These are phyloP conservation scores for Schizopygopsis malacanthus DNA, from an alignment of 2,797 vertebrate genomes.

Conservation along the genomic window DNA sequence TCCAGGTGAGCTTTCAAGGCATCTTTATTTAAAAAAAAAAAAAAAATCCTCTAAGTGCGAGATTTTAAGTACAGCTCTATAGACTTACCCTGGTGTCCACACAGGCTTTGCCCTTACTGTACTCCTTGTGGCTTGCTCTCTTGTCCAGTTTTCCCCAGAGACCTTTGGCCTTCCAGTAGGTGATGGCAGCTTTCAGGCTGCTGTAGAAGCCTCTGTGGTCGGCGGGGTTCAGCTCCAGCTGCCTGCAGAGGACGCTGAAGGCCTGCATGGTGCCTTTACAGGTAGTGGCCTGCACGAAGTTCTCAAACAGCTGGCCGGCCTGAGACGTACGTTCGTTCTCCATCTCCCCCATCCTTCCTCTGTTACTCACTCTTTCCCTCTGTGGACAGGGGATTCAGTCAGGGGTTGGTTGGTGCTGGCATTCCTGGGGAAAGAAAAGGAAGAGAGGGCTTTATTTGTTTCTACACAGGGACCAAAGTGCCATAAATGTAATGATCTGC, in stretches of 20 bases:
- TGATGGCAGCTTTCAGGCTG: slow-evolving; percentile 88
- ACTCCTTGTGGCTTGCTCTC: slow-evolving; percentile 91
- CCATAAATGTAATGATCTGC: not conserved
- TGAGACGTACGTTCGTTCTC: slow-evolving; percentile 87
- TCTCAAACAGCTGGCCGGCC: slow-evolving; percentile 93
- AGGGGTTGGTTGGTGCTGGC: slow-evolving; percentile 53
- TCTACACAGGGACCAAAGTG: not conserved
- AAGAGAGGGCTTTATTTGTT: slow-evolving; percentile 25
- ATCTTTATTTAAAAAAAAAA: not conserved
- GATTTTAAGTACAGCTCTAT: not conserved
- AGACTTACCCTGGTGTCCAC: slow-evolving; percentile 87
- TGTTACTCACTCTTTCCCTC: slow-evolving; percentile 20
- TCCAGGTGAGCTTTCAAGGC: not conserved
- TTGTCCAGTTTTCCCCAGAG: slow-evolving; percentile 98
- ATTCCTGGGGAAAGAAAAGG: slow-evolving; percentile 60
- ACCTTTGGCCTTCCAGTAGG: slow-evolving; percentile 94
- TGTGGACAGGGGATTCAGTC: slow-evolving; percentile 24
- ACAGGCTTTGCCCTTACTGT: slow-evolving; percentile 88
- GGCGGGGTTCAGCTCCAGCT: slow-evolving; percentile 89
- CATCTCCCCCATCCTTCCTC: slow-evolving; percentile 85
- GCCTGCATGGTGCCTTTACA: slow-evolving; percentile 96
- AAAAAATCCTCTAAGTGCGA: too few relatives aligned
- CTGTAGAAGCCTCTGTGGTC: slow-evolving; percentile 89
- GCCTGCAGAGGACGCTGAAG: slow-evolving; percentile 91
- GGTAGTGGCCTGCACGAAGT: slow-evolving; percentile 92